A percentile compares a stretch with the other conserved stretches of the same genome.
phyloP scores from a whole-genome alignment of 2,113 vertebrate species.

The Amblyornis subalaris region DNA sequence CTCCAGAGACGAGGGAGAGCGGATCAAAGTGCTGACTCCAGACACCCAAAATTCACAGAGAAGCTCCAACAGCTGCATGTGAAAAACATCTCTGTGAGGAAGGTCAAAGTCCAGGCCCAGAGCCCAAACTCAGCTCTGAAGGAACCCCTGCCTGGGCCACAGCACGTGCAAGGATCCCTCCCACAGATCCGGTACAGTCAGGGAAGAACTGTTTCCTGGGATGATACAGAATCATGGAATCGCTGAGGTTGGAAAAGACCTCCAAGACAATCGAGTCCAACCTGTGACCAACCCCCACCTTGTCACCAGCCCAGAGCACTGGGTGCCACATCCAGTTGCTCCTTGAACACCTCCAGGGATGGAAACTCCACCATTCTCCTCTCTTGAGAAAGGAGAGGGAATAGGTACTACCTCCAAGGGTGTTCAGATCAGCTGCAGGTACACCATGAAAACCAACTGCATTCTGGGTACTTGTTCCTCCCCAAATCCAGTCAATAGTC shows the following conservation, averaged over 20 bases:
- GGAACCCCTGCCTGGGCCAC: neutral
- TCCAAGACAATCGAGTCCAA: neutral
- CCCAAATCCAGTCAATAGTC: accelerated
- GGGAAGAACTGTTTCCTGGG: neutral
- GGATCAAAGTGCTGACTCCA: neutral
- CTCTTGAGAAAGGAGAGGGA: neutral
- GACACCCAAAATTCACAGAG: neutral
- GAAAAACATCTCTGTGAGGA: neutral
- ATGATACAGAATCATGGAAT: accelerated
- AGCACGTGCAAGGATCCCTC: neutral
- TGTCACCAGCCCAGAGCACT: neutral
- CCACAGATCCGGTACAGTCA: accelerated
- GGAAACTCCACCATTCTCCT: neutral
- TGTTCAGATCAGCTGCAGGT: neutral
- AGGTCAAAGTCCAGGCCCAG: neutral
- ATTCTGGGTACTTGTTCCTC: neutral
- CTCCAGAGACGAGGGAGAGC: neutral
- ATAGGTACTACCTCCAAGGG: neutral
- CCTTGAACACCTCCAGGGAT: neutral
- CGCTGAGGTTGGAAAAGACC: neutral
- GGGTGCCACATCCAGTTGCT: neutral
- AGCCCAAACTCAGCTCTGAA: neutral
- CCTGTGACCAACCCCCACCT: neutral
- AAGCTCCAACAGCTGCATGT: neutral
- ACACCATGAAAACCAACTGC: neutral